Evolutionary conservation across 2,888 invertebrate genomes (phyloP), one percentile per base, ranked within the genome.

Genomic region (Macrosiphum euphorbiae): DNA sequence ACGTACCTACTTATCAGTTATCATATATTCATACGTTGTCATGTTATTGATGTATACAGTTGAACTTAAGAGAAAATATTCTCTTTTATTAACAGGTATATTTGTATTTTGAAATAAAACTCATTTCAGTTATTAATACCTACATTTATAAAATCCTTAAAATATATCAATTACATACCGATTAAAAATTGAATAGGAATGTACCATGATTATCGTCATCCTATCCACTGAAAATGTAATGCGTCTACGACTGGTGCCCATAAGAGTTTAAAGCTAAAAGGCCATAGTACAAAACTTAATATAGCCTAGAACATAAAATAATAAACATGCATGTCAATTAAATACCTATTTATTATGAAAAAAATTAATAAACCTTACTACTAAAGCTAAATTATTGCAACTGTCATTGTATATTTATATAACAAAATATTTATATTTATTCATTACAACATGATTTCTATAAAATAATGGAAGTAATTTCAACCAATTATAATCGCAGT

Each of bases 191-290:
- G 99, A 2, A 98, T 97, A 0, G 99, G 99, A 84, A 99, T 98
- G 28, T 99, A 97, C 98, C 98, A 98, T 13, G 98, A 98, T 96
- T 99, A 99, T 94, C 99, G 96, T 47, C 99, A 96, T 0, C 99
- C 99, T 96, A 99, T 98, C 95, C 97, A 96, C 20, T 97, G 96
- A 95, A 97, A 97, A 96, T 98, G 99, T 87, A 99, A 96, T 0
- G 99, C 98, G 96, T 99, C 99, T 10, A 99, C 99, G 95, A 99
- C 97, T 3, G 99, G 99, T 0, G 99, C 99, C 99, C 99, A 99
- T 94, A 99, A 96, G 86, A 99, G 96, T 96, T 99, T 99, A 88
- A 99, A 95, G 26, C 58, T 87, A 26, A 35, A 94, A 11, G 90
- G 58, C 90, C 90, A 94, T 35, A 61, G 13, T 16, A 87, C 50